These are phyloP conservation scores for Melangyna quadrimaculata DNA, from an alignment of 2,888 invertebrate genomes.

Conservation along the genomic window DNA sequence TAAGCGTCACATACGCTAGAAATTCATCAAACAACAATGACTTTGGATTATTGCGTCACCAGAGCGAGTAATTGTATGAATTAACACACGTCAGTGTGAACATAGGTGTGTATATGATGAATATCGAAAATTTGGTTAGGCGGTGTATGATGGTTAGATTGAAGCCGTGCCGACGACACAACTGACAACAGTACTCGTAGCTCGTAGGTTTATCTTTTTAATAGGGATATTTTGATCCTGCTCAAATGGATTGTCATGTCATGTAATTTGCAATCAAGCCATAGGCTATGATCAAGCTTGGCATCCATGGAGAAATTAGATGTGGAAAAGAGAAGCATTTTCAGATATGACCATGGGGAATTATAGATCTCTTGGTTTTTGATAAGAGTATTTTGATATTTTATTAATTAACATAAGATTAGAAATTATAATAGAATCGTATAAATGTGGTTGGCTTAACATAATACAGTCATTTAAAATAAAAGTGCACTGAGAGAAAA, in stretches of 20 bases:
- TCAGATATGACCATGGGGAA: no score
- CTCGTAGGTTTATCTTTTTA: background rate
- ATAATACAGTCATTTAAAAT: no score
- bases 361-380: no score
- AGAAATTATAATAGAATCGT: no score
- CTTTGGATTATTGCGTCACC: conserved; percentile 62
- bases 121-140: conserved; percentile 22
- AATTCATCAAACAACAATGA: conserved; percentile 65
- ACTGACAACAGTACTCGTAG: background rate
- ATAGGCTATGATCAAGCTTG: background rate
- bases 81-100: conserved; percentile 61
- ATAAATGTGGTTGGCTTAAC: no score
- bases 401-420: no score
- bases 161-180: background rate
- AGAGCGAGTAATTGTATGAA: conserved; percentile 70
- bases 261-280: conserved; percentile 26
- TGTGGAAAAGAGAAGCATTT: no score
- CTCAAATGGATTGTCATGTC: conserved; percentile 57
- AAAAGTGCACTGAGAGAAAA: no score
- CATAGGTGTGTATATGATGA: no score
- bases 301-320: background rate
- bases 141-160: conserved; percentile 1
- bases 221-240: conserved; percentile 19
- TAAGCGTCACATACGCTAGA: background rate
- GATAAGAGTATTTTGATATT: no score